These are phyloP conservation scores for Graphium colonna DNA, from an alignment of 2,888 invertebrate genomes.

Conservation along the genomic window DNA sequence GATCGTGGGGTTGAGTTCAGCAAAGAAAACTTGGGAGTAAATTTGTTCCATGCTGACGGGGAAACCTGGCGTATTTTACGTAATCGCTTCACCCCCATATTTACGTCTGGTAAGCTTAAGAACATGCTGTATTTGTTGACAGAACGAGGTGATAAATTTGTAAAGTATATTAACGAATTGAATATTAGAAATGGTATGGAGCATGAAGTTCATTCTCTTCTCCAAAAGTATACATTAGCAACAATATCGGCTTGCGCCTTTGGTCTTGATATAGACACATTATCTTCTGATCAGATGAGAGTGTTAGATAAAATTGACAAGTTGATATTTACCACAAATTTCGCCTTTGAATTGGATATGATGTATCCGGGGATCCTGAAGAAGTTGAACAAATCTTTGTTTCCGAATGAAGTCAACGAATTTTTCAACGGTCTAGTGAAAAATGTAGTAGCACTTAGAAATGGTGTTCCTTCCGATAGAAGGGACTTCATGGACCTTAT, in stretches of 20 bases:
- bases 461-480: constrained; percentile 46
- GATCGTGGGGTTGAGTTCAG: constrained; percentile 48
- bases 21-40: constrained; percentile 42
- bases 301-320: constrained; percentile 7
- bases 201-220: constrained; percentile 35
- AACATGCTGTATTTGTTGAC: constrained; percentile 48
- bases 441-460: constrained; percentile 38
- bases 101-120: constrained; percentile 53
- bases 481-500: constrained; percentile 52
- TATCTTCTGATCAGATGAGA: constrained; percentile 10
- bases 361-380: constrained; percentile 46
- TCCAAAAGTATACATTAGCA: constrained; percentile 42
- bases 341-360: constrained; percentile 31
- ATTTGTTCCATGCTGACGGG: constrained; percentile 48
- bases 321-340: constrained; percentile 8
- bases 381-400: constrained; percentile 34
- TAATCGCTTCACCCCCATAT: constrained; percentile 46
- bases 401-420: constrained; percentile 32
- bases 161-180: constrained; percentile 32
- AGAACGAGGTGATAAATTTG: constrained; percentile 40
- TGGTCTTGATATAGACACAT: constrained; percentile 41
- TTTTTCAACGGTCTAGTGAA: constrained; percentile 41
- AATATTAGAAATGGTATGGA: constrained; percentile 28
- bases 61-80: constrained; percentile 48
- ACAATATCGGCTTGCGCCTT: constrained; percentile 39